Evolutionary conservation across 30 jellyfish, hydroid and myxozoan genomes (phyloP), one percentile per base, ranked within the genome.

Genomic region (Haliclystus octoradiatus): DNA sequence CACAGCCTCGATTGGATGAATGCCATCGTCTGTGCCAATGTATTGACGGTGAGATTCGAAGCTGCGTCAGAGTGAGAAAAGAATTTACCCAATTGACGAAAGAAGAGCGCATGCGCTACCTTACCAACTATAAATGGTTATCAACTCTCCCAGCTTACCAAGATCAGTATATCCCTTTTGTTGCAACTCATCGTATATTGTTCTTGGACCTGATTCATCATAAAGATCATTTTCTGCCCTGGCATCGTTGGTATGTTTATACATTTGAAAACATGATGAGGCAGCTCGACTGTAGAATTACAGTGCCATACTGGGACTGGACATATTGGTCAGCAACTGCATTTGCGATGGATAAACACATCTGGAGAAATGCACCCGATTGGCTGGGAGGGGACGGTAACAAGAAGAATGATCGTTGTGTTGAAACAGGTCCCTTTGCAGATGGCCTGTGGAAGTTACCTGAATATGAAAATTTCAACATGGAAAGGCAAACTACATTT

Each of bases 361-460:
- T 40, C 57, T 40, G 57, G 57, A 40, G 57, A 40, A 9, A 40
- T 19, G 57, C 57, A 9, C 57, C 19, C 9, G 57, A 40, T 40
- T 40, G 57, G 57, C 9, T 40, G 57, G 57, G 57, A 5, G 57
- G 57, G 19, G 19, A 40, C 19, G 57, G 57, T 19, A 40, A 40
- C 57, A 40, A 40, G 19, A 19, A 19, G 14, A 40, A 40, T 40
- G 57, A 40, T 19, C 9, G 19, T 40, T 40, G 57, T 19, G 57
- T 40, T 40, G 57, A 40, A 19, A 40, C 57, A 40, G 57, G 57
- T 9, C 57, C 57, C 19, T 40, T 40, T 40, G 69, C 69, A 40
- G 57, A 40, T 40, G 57, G 57, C 9, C 9, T 40, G 9, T 40
- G 57, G 57, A 40, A 40, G 57, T 40, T 40, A 40, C 57, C 57